Base-by-base conservation (phyloP, 1,140 invertebrate genomes). In the Bicyclus anynana region DNA sequence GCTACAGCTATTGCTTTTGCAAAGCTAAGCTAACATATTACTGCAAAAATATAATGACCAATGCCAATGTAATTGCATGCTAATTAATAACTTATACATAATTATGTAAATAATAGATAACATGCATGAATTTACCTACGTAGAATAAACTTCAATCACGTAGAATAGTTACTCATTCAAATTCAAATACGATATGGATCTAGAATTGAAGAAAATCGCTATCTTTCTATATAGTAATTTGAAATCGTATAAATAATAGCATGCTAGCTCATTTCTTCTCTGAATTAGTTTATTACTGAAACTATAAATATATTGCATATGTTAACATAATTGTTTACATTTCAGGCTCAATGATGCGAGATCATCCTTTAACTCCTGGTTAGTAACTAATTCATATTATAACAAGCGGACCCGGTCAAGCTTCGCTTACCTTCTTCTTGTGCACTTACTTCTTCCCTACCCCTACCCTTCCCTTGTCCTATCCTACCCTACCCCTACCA, bases 271-370 rank as follows among this genome's bases (percentile, higher is more conserved):
- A 27, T 2, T 2, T 35, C 5, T n/a, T 35, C n/a, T n/a, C n/a
- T n/a, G n/a, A n/a, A n/a, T n/a, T n/a, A n/a, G n/a, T n/a, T n/a
- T n/a, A n/a, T n/a, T n/a, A n/a, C 9, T 2, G 10, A 13, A 40
- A 40, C 3, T 17, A 16, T 4, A 2, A 10, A 17, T 40, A 16
- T 10, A 4, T 14, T 40, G 5, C 16, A 40, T 17, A 40, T 40
- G 12, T 56, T 55, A 52, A 35, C 9, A 23, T 50, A 1, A 33
- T 55, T 56, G 12, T 42, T 52, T 18, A 49, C 23, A n/a, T 66
- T 64, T n/a, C 73, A 87, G 84, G 84, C 69, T 87, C 84, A 71
- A 85, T 87, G 82, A 65, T 87, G 72, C 80, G 84, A 61, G 84
- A 87, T 74, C 84, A 87, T 76, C 84, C 84, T 23, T 69, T 87